Evolutionary conservation across 2,888 invertebrate species (phyloP).

Genomic region (Altica lythri): DNA sequence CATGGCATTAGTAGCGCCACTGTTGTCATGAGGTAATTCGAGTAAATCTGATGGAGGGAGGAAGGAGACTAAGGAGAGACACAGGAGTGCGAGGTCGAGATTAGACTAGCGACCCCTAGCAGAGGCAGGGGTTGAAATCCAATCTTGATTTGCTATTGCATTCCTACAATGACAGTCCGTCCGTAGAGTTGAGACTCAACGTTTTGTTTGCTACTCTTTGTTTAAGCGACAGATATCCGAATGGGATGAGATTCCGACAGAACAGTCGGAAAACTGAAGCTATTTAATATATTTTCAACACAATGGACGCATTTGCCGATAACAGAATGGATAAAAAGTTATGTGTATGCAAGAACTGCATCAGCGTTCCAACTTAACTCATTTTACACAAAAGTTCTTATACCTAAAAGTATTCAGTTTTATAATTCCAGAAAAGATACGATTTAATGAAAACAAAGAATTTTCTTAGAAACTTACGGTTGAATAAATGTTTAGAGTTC

Average conservation of each 20-base stretch:
- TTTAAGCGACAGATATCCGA: conserved; percentile 51
- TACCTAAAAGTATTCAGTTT: no score
- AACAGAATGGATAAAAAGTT: conserved; percentile 1
- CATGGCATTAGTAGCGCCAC: conserved; percentile 19
- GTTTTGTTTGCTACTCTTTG: conserved; percentile 54
- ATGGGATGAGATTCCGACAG: conserved; percentile 41
- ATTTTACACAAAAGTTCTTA: no score
- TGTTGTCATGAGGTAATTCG: conserved; percentile 34
- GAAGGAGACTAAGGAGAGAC: conserved; percentile 33
- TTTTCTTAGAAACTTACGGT: no score
- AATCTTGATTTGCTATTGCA: conserved; percentile 60
- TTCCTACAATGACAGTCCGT: conserved; percentile 58
- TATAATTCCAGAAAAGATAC: no score
- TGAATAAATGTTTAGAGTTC: no score
- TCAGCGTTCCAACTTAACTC: neutral
- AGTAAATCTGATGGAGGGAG: no score
- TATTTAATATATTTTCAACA: conserved; percentile 30
- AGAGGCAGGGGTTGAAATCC: conserved; percentile 55
- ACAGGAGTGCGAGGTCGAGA: conserved; percentile 57
- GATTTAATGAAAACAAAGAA: no score
- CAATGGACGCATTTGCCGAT: conserved; percentile 12
- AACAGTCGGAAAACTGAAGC: conserved; percentile 23
- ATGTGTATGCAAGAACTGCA: conserved; percentile 9
- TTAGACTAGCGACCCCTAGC: conserved; percentile 56
- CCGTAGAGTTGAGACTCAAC: conserved; percentile 41